These are phyloP conservation scores for Heteromurus nitidus DNA, from an alignment of 2,888 invertebrate genomes.

Conservation along the genomic window DNA sequence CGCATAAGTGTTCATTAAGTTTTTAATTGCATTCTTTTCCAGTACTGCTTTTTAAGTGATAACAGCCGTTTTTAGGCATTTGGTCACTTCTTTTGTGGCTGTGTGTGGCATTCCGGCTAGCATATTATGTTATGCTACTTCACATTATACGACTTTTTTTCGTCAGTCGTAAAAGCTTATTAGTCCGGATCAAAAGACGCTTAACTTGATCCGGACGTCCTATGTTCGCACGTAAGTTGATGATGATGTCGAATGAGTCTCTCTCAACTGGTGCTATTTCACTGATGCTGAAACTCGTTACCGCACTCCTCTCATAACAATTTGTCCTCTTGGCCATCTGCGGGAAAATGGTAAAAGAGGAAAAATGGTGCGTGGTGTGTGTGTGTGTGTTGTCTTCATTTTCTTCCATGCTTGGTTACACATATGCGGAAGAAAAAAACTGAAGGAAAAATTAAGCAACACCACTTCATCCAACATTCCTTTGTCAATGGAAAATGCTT, in stretches of 20 bases:
- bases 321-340: constrained; percentile 59
- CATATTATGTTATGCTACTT: too few species aligned
- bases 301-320: constrained; percentile 51
- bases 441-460: constrained; percentile 16
- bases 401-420: constrained; percentile 21
- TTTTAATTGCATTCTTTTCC: constrained; percentile 45
- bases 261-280: neutral
- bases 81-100: constrained; percentile 31
- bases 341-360: constrained; percentile 13
- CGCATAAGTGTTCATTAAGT: constrained; percentile 35
- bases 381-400: constrained; percentile 36
- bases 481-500: constrained; percentile 57
- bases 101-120: constrained; percentile 56
- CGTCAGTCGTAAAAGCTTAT: too few species aligned
- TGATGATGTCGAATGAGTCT: neutral
- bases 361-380: neutral
- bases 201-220: neutral
- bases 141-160: too few species aligned
- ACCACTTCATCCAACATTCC: constrained; percentile 40
- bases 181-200: neutral
- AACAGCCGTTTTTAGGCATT: constrained; percentile 23
- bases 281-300: constrained; percentile 54
- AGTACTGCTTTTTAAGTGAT: constrained; percentile 22
- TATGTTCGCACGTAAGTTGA: constrained; percentile 37
- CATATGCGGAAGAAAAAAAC: neutral